Conservation (phyloP, 2,888 invertebrate genomes). For the Dione vanillae region DNA sequence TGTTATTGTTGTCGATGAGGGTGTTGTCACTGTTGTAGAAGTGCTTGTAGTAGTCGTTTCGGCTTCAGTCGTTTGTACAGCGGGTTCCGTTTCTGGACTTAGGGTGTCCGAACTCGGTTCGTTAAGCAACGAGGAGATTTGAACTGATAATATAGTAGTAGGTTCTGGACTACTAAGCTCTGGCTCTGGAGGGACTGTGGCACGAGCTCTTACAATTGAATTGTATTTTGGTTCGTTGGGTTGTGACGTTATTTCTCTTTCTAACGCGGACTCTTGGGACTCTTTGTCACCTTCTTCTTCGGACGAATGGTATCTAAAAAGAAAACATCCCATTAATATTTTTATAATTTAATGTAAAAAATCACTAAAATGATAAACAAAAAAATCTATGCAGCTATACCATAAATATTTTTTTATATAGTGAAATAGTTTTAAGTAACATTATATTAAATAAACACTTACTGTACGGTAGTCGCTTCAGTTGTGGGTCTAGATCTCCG, state of each 20-base stretch:
- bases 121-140: conserved; percentile 77
- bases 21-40: conserved; percentile 57
- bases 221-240: conserved; percentile 72
- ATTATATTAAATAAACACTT: conserved; percentile 52
- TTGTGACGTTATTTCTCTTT: conserved; percentile 74
- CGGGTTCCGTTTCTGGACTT: conserved; percentile 56
- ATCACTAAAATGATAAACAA: too few relatives aligned
- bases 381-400: too few relatives aligned
- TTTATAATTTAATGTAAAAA: background rate
- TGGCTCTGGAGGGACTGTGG: conserved; percentile 59
- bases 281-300: conserved; percentile 61
- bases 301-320: conserved; percentile 63
- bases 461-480: conserved; percentile 79
- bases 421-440: background rate
- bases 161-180: conserved; percentile 63
- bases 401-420: background rate
- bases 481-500: conserved; percentile 83
- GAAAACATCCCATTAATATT: background rate
- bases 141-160: conserved; percentile 74
- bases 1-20: conserved; percentile 54
- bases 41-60: conserved; percentile 45
- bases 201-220: conserved; percentile 69
- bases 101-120: conserved; percentile 60
- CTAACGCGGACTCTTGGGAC: conserved; percentile 67
- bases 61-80: conserved; percentile 60